These are phyloP conservation scores for Aratinga solstitialis DNA, from an alignment of 2,797 vertebrate genomes.

Conservation along the genomic window DNA sequence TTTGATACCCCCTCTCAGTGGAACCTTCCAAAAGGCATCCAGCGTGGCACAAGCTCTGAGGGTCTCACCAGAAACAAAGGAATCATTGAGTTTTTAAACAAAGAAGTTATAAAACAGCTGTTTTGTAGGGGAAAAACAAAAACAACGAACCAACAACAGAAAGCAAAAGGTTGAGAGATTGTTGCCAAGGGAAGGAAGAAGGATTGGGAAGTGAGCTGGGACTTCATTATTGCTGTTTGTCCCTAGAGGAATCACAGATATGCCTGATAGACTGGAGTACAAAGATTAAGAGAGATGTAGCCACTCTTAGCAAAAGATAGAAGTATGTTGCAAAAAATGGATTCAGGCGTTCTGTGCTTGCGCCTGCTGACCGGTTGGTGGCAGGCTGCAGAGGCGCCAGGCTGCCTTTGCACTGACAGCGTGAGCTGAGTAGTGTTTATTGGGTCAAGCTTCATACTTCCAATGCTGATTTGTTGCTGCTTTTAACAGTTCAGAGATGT, in stretches of 20 bases:
- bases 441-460: not conserved
- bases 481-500: not conserved
- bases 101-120: accelerated
- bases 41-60: not conserved
- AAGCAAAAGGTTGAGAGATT: not conserved
- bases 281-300: not conserved
- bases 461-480: not conserved
- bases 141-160: not conserved
- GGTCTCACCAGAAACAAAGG: not conserved
- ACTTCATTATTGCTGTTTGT: accelerated
- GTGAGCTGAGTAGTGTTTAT: accelerated
- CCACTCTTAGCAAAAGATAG: not conserved
- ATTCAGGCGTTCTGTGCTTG: not conserved
- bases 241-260: not conserved
- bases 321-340: not conserved
- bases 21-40: not conserved
- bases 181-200: not conserved
- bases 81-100: not conserved
- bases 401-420: not conserved
- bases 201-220: not conserved
- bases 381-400: not conserved
- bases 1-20: not conserved
- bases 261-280: not conserved
- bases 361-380: not conserved
- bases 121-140: not conserved